phyloP scores from a whole-genome alignment of 2,888 invertebrate species.

The Dryococelus australis region DNA sequence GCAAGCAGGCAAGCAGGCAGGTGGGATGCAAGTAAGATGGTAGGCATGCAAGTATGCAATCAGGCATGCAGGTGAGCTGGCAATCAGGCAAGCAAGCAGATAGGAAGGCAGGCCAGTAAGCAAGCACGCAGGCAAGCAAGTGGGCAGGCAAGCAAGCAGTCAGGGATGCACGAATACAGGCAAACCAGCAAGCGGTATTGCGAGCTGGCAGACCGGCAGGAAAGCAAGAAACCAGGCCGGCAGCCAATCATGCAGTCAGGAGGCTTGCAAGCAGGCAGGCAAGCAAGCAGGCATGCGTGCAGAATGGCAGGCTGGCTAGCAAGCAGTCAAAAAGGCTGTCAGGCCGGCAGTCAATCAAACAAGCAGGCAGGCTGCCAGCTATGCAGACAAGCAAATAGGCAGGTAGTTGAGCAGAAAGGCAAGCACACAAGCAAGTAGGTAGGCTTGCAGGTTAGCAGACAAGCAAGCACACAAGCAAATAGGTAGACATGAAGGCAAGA shows the following conservation, averaged over 20 bases:
- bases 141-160: neutral
- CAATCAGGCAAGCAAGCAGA: no score
- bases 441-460: neutral
- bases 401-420: neutral
- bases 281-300: conserved; percentile 12
- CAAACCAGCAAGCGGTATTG: neutral
- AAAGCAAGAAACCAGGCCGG: neutral
- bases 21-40: no score
- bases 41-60: no score
- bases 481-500: neutral
- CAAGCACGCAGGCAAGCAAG: no score
- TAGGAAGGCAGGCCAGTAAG: no score
- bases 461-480: neutral
- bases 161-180: neutral
- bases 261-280: neutral
- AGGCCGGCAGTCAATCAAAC: neutral
- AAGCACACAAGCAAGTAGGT: neutral
- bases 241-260: neutral
- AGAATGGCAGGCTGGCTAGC: no score
- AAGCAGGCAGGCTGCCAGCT: neutral
- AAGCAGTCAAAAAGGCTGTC: neutral
- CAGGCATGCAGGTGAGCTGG: neutral
- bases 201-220: neutral
- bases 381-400: neutral
- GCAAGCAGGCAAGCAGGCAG: conserved; percentile 4